Evolutionary conservation across 2,797 vertebrate species (phyloP).

Genomic region (Intellagama lesueurii): DNA sequence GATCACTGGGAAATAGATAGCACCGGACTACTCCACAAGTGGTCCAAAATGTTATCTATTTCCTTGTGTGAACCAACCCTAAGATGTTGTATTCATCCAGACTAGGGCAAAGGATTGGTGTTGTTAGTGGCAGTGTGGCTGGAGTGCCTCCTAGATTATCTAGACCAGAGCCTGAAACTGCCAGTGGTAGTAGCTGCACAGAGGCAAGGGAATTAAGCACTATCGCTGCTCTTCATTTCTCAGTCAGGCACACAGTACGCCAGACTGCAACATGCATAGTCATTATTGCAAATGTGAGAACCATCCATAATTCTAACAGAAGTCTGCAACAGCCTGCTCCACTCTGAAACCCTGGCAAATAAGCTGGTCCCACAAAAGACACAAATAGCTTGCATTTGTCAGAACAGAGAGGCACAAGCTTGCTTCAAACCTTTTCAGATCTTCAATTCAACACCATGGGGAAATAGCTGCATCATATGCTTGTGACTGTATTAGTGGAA

Average conservation of each 20-base stretch:
- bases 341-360: not conserved
- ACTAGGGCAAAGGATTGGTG: too few species aligned
- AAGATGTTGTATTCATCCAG: not conserved
- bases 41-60: too few species aligned
- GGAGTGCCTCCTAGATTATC: not conserved
- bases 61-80: too few species aligned
- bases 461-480: too few species aligned
- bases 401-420: not conserved
- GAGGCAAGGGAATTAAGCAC: not conserved
- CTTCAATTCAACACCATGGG: not conserved
- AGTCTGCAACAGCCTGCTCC: too few species aligned
- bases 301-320: not conserved
- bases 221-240: not conserved
- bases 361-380: not conserved
- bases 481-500: too few species aligned
- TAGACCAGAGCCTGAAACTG: not conserved
- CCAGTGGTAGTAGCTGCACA: not conserved
- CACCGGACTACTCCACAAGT: too few species aligned
- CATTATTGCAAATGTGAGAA: not conserved
- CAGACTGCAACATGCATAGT: not conserved
- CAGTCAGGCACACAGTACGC: not conserved
- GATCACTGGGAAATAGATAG: too few species aligned
- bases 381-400: not conserved
- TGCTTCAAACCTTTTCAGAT: not conserved
- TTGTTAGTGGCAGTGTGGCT: not conserved